A percentile compares a stretch with the other conserved stretches of the same genome.
Conservation (phyloP, 2,797 vertebrate genomes). For the Sebastes umbrosus region DNA sequence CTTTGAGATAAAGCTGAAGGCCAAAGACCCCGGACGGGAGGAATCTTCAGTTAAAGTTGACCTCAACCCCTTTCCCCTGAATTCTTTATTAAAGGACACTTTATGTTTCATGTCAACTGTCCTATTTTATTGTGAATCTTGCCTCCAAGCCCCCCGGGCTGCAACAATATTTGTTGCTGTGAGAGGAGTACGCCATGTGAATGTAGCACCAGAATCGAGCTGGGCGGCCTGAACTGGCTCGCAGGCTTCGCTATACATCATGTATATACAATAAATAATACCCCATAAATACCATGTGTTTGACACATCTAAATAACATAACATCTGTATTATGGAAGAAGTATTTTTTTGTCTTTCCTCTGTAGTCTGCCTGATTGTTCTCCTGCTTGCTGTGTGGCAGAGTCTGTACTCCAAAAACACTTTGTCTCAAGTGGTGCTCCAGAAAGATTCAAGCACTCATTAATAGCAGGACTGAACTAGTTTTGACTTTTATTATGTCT, state of each 20-base stretch:
- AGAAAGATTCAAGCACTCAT: too few species aligned
- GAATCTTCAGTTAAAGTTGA: too few species aligned
- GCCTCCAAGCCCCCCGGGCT: too few species aligned
- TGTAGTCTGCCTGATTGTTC: background rate
- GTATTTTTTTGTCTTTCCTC: background rate
- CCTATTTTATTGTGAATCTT: too few species aligned
- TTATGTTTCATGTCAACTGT: too few species aligned
- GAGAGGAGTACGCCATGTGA: background rate
- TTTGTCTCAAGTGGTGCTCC: too few species aligned
- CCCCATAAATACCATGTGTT: background rate
- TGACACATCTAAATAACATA: background rate
- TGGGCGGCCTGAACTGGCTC: background rate
- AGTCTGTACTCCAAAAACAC: too few species aligned
- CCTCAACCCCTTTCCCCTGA: too few species aligned
- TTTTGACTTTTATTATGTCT: background rate
- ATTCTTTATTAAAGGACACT: too few species aligned
- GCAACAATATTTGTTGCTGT: background rate
- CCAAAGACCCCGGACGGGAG: too few species aligned
- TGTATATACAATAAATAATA: background rate
- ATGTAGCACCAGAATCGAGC: background rate
- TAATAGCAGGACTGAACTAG: too few species aligned
- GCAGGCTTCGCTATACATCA: background rate
- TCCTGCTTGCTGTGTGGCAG: background rate
- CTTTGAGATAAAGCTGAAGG: too few species aligned
- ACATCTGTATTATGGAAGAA: background rate